phyloP scores from a whole-genome alignment of 2,888 invertebrate genomes.

The Anaspis maculata region DNA sequence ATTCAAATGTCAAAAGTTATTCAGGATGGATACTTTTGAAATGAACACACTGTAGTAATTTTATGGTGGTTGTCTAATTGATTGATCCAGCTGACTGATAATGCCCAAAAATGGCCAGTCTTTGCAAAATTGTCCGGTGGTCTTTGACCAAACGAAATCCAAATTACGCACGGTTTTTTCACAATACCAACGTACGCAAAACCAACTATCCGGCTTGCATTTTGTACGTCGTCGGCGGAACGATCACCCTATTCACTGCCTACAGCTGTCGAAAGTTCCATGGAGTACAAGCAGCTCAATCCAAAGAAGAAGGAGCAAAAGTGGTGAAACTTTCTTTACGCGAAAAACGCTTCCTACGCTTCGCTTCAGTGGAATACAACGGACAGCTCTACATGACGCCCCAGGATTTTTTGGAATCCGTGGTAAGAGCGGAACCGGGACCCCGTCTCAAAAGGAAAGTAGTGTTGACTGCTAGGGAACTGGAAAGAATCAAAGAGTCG shows the following conservation, averaged over 20 bases:
- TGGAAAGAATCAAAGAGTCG: slow-evolving; percentile 61
- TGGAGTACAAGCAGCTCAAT: no score
- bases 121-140: slow-evolving; percentile 10
- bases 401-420: slow-evolving; percentile 89
- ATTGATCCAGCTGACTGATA: slow-evolving; percentile 8
- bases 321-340: slow-evolving; percentile 69
- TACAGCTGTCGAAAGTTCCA: no score
- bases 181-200: no score
- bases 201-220: background rate
- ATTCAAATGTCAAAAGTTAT: no score
- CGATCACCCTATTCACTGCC: background rate
- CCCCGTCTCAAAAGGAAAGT: slow-evolving; percentile 70
- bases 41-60: no score
- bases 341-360: slow-evolving; percentile 81
- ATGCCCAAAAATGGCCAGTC: slow-evolving; percentile 13
- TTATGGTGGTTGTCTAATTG: no score
- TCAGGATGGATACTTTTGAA: no score
- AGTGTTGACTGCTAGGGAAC: slow-evolving; percentile 57
- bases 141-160: slow-evolving; percentile 5
- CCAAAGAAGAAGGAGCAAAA: slow-evolving; percentile 60
- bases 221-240: background rate
- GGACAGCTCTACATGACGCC: slow-evolving; percentile 94
- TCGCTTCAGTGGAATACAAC: slow-evolving; percentile 82
- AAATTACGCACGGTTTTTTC: slow-evolving; percentile 4
- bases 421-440: slow-evolving; percentile 81